Conservation (phyloP, 2,888 invertebrate species). For the Scelioninae gen. 1 region DNA sequence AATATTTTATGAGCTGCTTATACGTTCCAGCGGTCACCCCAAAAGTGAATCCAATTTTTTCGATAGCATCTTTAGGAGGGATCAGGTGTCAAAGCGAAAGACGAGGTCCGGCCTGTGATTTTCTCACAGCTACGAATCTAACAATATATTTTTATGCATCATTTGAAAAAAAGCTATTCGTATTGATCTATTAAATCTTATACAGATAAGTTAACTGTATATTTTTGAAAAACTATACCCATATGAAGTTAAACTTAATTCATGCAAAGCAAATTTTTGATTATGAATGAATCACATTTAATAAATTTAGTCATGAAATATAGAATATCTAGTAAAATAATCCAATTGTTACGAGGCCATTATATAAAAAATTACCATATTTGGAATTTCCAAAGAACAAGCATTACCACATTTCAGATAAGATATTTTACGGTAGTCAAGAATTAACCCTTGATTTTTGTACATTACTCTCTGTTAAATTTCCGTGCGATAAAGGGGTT, state of each 20-base stretch:
- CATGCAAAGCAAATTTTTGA: no score
- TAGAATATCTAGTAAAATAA: no score
- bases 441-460: constrained; percentile 84
- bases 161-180: constrained; percentile 25
- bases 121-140: constrained; percentile 52
- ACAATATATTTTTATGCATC: constrained; percentile 55
- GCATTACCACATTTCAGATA: constrained; percentile 77
- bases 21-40: constrained; percentile 84
- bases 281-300: no score
- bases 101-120: constrained; percentile 69
- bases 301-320: no score
- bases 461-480: constrained; percentile 81
- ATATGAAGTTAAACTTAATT: no score
- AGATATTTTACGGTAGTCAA: constrained; percentile 81
- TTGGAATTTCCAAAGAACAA: constrained; percentile 74
- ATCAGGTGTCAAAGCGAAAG: constrained; percentile 80
- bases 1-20: constrained; percentile 84
- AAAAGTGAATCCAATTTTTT: constrained; percentile 83
- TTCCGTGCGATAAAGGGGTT: constrained; percentile 82
- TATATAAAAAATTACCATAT: constrained; percentile 77
- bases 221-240: neutral
- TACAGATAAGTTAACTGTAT: constrained; percentile 2
- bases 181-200: constrained; percentile 25
- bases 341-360: constrained; percentile 18
- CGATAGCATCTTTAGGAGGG: constrained; percentile 84